Conservation (phyloP, 2,888 invertebrate genomes). For the Patella pellucida region DNA sequence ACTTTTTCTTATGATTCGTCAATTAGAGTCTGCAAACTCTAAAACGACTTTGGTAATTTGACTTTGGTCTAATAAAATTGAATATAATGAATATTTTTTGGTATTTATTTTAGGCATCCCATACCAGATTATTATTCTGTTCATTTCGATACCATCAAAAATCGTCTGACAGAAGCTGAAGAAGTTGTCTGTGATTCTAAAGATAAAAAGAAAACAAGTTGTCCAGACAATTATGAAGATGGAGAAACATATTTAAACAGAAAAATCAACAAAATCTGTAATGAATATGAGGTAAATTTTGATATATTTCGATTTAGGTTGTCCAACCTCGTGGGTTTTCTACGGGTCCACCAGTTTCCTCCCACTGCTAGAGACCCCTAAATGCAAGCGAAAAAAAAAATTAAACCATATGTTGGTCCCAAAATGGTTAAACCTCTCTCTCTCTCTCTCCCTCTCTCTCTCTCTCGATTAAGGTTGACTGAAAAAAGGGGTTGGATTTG, state of each 20-base stretch:
- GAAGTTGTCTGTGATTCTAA: slow-evolving; percentile 62
- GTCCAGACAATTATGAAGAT: slow-evolving; percentile 57
- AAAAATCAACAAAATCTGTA: slow-evolving; percentile 56
- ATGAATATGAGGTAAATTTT: slow-evolving; percentile 46
- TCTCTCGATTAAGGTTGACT: too few relatives aligned
- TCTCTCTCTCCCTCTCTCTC: too few relatives aligned
- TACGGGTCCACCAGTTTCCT: too few relatives aligned
- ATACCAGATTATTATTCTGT: slow-evolving; percentile 67
- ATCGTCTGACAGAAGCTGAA: slow-evolving; percentile 57
- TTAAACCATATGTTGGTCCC: too few relatives aligned
- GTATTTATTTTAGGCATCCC: slow-evolving; percentile 53
- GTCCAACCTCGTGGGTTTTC: too few relatives aligned
- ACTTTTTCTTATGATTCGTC: too few relatives aligned
- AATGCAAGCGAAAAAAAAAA: too few relatives aligned
- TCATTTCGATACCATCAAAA: slow-evolving; percentile 54
- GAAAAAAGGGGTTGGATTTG: too few relatives aligned
- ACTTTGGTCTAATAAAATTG: background rate
- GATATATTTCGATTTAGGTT: background rate
- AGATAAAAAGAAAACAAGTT: slow-evolving; percentile 48
- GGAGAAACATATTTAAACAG: slow-evolving; percentile 59
- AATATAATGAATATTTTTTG: too few relatives aligned
- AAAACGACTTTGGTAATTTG: background rate
- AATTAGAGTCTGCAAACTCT: background rate
- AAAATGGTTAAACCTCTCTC: too few relatives aligned
- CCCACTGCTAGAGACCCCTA: too few relatives aligned